Evolutionary conservation across 2,797 vertebrate genomes (phyloP).

Genomic region (Pterois miles): DNA sequence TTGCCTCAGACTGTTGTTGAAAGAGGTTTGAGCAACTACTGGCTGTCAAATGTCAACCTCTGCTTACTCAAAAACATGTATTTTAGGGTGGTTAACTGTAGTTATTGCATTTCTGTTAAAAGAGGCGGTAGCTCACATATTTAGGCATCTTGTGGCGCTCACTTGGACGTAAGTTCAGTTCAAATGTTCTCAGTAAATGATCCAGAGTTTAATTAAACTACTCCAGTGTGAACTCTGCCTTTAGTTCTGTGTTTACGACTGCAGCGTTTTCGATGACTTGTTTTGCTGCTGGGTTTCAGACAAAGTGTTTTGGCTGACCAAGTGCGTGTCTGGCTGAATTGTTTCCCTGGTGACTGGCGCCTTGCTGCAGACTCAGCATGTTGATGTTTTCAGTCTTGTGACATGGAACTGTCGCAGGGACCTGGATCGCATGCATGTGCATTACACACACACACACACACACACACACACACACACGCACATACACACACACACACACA

Average conservation of each 20-base stretch:
- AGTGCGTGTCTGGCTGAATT: conserved; percentile 19
- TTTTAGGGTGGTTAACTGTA: neutral
- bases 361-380: conserved; percentile 79
- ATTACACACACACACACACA: neutral
- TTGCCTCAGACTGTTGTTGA: neutral
- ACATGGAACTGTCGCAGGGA: conserved; percentile 62
- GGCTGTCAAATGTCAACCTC: conserved; percentile 1
- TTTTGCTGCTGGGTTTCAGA: conserved; percentile 64
- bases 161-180: neutral
- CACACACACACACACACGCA: neutral
- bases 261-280: conserved; percentile 61
- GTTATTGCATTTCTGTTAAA: neutral
- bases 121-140: neutral
- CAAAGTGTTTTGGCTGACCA: conserved; percentile 67
- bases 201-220: conserved; percentile 41
- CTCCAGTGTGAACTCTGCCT: conserved; percentile 34
- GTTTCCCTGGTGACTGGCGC: conserved; percentile 74
- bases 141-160: neutral
- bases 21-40: neutral
- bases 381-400: conserved; percentile 80
- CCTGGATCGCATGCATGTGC: conserved; percentile 23
- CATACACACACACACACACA: neutral
- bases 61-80: neutral
- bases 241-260: conserved; percentile 63
- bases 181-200: conserved; percentile 23